Evolutionary conservation across 2,113 vertebrate species (phyloP).

Genomic region (Meriones unguiculatus): DNA sequence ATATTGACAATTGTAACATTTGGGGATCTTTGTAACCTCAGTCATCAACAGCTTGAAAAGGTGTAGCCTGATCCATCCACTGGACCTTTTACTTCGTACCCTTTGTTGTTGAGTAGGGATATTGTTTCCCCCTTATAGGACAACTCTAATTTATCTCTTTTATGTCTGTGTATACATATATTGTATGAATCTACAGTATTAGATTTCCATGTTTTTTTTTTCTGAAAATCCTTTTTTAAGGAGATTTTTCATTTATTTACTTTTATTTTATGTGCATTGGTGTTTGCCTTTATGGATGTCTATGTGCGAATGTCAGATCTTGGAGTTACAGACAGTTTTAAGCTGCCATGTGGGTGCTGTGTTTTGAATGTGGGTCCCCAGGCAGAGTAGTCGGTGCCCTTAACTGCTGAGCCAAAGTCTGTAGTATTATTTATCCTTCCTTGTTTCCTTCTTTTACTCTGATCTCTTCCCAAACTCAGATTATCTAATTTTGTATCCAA

Average conservation of each 20-base stretch:
- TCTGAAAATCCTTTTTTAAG: no score
- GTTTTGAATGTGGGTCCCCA: no score
- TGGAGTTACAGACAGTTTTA: no score
- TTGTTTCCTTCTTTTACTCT: background rate
- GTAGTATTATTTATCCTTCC: background rate
- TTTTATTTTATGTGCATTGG: no score
- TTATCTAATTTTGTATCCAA: background rate
- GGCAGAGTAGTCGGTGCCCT: no score
- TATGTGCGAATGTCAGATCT: no score
- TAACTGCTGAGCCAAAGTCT: background rate
- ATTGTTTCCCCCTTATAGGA: background rate
- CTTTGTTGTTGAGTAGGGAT: background rate
- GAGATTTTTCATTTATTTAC: background rate
- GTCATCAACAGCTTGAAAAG: background rate
- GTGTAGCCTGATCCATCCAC: background rate
- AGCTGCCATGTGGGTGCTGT: no score
- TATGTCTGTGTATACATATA: background rate
- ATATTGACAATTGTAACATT: background rate
- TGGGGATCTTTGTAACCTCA: background rate
- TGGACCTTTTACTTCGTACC: background rate
- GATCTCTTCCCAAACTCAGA: background rate
- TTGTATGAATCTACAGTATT: background rate
- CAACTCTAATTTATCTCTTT: background rate
- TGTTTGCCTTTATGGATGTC: no score
- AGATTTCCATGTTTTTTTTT: background rate